Percentiles rank a stretch among this genome's conserved stretches.
Evolutionary conservation across 2,888 invertebrate species (phyloP).

Genomic region (Caenorhabditis imperialis): DNA sequence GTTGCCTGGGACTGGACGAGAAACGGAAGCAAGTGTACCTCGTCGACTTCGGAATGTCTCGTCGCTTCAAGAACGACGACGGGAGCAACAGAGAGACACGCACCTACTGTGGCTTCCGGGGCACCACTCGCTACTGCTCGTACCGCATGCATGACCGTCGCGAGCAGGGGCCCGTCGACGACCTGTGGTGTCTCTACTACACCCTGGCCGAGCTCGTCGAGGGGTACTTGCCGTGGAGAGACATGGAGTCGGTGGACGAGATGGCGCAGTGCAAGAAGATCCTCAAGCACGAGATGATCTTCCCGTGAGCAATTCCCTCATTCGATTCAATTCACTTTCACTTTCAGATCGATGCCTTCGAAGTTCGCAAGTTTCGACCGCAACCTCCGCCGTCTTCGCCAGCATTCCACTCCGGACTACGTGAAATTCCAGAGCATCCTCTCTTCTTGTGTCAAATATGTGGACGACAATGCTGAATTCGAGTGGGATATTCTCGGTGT

Average conservation of each 20-base stretch:
- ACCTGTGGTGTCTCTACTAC: constrained; percentile 70
- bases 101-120: constrained; percentile 74
- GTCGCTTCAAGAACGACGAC: constrained; percentile 58
- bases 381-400: constrained; percentile 33
- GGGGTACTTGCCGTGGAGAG: constrained; percentile 71
- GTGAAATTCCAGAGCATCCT: constrained; percentile 43
- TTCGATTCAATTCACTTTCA: not conserved
- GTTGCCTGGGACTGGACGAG: constrained; percentile 65
- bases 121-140: constrained; percentile 73
- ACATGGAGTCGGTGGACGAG: constrained; percentile 62
- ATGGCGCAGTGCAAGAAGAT: constrained; percentile 60
- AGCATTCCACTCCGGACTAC: constrained; percentile 35
- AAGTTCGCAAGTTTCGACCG: constrained; percentile 40
- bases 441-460: constrained; percentile 41
- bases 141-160: constrained; percentile 70
- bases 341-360: constrained; percentile 45
- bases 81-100: constrained; percentile 64
- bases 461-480: constrained; percentile 58
- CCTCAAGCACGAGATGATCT: constrained; percentile 36
- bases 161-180: constrained; percentile 71
- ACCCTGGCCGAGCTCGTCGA: constrained; percentile 68
- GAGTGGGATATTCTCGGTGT: constrained; percentile 56
- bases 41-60: constrained; percentile 73
- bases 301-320: constrained; percentile 16
- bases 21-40: constrained; percentile 65